A percentile compares a stretch with the other conserved stretches of the same genome.
phyloP scores from a whole-genome alignment of 2,888 invertebrate species.

The Macrosiphum euphorbiae region DNA sequence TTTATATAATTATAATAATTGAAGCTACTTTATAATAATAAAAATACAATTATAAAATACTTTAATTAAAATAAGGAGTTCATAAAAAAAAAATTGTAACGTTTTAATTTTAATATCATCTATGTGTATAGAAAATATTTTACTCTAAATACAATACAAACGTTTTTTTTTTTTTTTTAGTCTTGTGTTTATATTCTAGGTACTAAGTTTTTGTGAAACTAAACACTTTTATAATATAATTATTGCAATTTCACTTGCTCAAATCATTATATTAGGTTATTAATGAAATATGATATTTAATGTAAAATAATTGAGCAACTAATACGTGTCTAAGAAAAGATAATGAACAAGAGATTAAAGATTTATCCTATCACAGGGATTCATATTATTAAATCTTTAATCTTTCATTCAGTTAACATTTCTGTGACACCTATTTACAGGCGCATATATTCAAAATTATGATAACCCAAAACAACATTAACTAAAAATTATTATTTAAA shows the following conservation, averaged over 20 bases:
- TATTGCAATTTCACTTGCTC: background rate
- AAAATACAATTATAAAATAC: background rate
- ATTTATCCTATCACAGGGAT: background rate
- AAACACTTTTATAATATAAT: background rate
- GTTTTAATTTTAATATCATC: background rate
- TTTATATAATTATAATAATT: background rate
- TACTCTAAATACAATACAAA: background rate
- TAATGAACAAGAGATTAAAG: background rate
- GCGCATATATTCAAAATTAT: background rate
- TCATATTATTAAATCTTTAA: background rate
- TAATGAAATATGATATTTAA: conserved; percentile 1
- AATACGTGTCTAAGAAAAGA: background rate
- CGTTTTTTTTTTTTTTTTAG: background rate
- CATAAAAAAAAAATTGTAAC: background rate
- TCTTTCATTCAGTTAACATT: background rate
- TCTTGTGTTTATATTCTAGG: background rate
- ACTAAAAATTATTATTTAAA: background rate
- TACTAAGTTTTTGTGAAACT: background rate
- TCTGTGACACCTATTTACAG: background rate
- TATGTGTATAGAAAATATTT: background rate
- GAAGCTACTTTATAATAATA: background rate
- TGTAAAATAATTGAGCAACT: conserved; percentile 50
- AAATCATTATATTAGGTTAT: background rate
- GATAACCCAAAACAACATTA: background rate
- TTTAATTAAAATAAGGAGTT: background rate